phyloP scores from a whole-genome alignment of 2,113 vertebrate species.

The Lepidothrix coronata region DNA sequence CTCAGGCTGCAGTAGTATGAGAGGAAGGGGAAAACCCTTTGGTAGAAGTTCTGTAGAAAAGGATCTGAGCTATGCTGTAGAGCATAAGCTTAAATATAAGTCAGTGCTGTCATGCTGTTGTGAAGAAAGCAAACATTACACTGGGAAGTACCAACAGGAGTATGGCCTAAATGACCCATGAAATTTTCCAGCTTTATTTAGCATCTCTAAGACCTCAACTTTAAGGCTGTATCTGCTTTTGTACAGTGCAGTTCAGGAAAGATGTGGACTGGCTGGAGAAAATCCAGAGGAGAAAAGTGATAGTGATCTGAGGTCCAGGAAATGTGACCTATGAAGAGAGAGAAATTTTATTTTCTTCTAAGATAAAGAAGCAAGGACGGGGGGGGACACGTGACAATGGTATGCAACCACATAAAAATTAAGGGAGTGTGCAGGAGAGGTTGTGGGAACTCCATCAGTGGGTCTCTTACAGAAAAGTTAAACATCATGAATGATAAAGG shows the following conservation, averaged over 20 bases:
- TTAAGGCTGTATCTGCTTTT: not conserved
- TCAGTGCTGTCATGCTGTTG: not conserved
- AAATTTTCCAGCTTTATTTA: not conserved
- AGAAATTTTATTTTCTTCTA: not conserved
- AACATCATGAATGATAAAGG: not conserved
- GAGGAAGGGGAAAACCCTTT: not conserved
- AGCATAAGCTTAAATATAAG: not conserved
- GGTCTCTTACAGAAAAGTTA: not conserved
- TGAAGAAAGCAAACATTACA: not conserved
- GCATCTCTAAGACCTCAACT: not conserved
- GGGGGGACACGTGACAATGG: rapidly evolving
- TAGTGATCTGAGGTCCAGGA: not conserved
- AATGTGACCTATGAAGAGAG: not conserved
- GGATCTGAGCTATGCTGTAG: not conserved
- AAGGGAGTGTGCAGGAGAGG: rapidly evolving
- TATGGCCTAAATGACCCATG: not conserved
- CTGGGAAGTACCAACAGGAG: not conserved
- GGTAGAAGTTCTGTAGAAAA: not conserved
- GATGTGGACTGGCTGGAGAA: not conserved
- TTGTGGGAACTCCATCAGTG: not conserved
- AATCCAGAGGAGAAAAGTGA: not conserved
- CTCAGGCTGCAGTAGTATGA: not conserved
- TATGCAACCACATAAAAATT: not conserved
- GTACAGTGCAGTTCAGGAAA: not conserved
- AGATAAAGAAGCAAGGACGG: not conserved